A percentile compares a stretch with the other conserved stretches of the same genome.
Evolutionary conservation across 2,797 vertebrate genomes (phyloP).

Genomic region (Epinephelus malabaricus): DNA sequence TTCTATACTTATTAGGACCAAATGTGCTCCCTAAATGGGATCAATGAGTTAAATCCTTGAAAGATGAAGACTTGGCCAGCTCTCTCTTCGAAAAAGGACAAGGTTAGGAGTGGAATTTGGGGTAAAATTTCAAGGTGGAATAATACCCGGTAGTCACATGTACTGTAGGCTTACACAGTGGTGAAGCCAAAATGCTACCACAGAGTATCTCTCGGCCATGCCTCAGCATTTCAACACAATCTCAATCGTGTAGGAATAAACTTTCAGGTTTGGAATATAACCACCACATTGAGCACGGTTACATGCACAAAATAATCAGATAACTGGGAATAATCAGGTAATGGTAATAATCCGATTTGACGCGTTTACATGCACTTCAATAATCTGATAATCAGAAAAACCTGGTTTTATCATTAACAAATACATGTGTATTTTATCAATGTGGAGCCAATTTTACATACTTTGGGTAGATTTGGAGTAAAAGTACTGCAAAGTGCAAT

Average conservation of each 20-base stretch:
- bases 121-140: constrained; percentile 10
- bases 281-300: neutral
- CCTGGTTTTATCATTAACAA: too few relatives aligned
- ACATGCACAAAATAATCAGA: too few relatives aligned
- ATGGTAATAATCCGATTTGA: too few relatives aligned
- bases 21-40: constrained; percentile 7
- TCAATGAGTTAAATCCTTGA: constrained; percentile 14
- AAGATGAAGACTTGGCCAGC: constrained; percentile 1
- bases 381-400: too few relatives aligned
- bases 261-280: constrained; percentile 16
- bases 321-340: too few relatives aligned
- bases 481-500: too few relatives aligned
- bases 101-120: neutral
- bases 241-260: neutral
- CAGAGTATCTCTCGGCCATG: neutral
- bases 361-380: too few relatives aligned
- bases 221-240: constrained; percentile 3
- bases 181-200: neutral
- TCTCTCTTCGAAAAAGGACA: neutral
- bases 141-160: neutral
- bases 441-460: too few relatives aligned
- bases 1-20: constrained; percentile 35
- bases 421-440: too few relatives aligned
- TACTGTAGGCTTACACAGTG: neutral
- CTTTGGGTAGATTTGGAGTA: too few relatives aligned